Conservation (phyloP, 2,113 vertebrate species). For the Hystrix brachyura region DNA sequence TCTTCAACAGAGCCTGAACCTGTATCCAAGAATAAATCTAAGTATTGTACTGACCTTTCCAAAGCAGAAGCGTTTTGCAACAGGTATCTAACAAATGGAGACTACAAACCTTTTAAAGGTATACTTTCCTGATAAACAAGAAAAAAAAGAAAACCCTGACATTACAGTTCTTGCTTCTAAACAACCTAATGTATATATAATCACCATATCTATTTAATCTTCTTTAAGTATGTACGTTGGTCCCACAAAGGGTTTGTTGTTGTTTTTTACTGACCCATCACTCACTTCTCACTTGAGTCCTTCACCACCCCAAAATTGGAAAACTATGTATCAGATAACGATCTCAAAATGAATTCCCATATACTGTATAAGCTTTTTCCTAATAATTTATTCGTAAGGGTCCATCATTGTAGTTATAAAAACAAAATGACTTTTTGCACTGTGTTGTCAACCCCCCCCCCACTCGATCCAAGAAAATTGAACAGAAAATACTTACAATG, state of each 20-base stretch:
- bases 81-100: neutral
- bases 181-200: slow-evolving; percentile 11
- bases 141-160: neutral
- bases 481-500: slow-evolving; percentile 89
- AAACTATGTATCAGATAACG: slow-evolving; percentile 77
- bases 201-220: slow-evolving; percentile 33
- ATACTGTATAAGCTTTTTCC: neutral
- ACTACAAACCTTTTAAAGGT: neutral
- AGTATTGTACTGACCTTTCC: slow-evolving; percentile 49
- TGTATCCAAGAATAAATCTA: slow-evolving; percentile 62
- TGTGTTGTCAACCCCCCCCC: slow-evolving; percentile 76
- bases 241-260: neutral
- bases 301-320: slow-evolving; percentile 76
- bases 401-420: slow-evolving; percentile 81
- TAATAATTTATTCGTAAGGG: slow-evolving; percentile 70
- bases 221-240: slow-evolving; percentile 71
- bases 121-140: neutral
- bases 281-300: slow-evolving; percentile 64
- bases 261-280: slow-evolving; percentile 64
- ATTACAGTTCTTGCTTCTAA: neutral
- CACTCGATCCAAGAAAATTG: slow-evolving; percentile 81
- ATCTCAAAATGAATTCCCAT: slow-evolving; percentile 28
- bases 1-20: slow-evolving; percentile 48
- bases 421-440: slow-evolving; percentile 80
- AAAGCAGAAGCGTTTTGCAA: slow-evolving; percentile 65